phyloP scores from a whole-genome alignment of 2,888 invertebrate species.

The Napeogenes inachia region DNA sequence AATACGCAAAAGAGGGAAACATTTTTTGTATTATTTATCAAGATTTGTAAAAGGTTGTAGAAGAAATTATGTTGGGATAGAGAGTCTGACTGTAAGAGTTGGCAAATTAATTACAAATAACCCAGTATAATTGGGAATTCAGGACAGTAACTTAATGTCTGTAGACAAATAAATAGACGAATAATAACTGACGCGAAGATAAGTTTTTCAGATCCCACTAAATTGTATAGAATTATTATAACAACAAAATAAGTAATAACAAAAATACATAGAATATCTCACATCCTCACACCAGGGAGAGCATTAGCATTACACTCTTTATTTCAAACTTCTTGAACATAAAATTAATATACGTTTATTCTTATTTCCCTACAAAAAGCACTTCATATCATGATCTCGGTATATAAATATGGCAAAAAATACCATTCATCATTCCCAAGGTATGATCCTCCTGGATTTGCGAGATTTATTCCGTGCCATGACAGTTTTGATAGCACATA shows the following conservation, averaged over 20 bases:
- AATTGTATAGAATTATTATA: too few species aligned
- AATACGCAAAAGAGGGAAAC: too few species aligned
- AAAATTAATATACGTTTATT: conserved; percentile 12
- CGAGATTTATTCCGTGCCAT: conserved; percentile 57
- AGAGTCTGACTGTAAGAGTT: too few species aligned
- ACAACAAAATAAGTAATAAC: background rate
- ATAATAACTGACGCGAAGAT: too few species aligned
- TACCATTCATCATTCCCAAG: conserved; percentile 61
- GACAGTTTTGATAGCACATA: conserved; percentile 45
- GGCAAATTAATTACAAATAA: too few species aligned
- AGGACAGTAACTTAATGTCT: too few species aligned
- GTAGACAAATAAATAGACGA: too few species aligned
- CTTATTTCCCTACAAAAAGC: conserved; percentile 17
- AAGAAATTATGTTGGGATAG: too few species aligned
- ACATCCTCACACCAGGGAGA: background rate
- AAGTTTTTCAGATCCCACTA: too few species aligned
- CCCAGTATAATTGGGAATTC: too few species aligned
- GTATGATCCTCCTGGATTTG: conserved; percentile 63
- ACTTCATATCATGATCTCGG: conserved; percentile 27
- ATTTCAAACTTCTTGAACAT: conserved; percentile 7
- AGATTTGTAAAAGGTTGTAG: too few species aligned
- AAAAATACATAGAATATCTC: background rate
- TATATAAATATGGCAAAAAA: conserved; percentile 47
- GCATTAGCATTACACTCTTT: background rate
- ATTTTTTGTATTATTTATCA: too few species aligned